Conservation (phyloP, 30 jellyfish, hydroid and myxozoan species). For the Pelagia noctiluca region DNA sequence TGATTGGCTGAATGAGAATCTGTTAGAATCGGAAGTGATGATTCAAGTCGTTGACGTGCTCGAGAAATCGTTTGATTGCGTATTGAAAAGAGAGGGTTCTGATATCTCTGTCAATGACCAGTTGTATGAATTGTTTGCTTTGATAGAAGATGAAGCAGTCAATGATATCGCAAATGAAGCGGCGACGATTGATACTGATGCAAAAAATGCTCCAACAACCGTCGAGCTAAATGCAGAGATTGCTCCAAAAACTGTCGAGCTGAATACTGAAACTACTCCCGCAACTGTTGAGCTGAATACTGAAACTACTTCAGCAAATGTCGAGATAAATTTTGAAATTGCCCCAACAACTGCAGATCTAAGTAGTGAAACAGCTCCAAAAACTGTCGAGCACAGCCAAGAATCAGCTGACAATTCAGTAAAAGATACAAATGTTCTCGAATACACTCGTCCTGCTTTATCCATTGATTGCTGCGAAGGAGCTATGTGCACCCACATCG, state of each 20-base stretch:
- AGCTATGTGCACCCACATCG: neutral
- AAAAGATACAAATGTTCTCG: no score
- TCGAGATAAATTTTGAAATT: neutral
- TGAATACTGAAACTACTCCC: neutral
- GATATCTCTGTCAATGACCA: conserved; percentile 40
- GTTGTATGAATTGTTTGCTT: conserved; percentile 62
- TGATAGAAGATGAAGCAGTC: neutral
- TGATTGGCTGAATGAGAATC: conserved; percentile 65
- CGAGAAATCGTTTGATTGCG: conserved; percentile 49
- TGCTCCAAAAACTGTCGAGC: neutral
- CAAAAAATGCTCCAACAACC: neutral
- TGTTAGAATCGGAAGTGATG: conserved; percentile 40
- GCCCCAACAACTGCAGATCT: no score
- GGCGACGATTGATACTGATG: neutral
- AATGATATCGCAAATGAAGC: no score
- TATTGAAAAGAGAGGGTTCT: neutral
- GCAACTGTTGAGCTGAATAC: neutral
- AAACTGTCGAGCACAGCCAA: no score
- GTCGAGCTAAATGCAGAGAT: neutral
- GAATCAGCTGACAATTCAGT: no score
- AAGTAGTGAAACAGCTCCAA: no score
- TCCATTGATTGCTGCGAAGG: conserved; percentile 11
- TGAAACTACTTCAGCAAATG: conserved; percentile 9
- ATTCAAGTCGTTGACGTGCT: conserved; percentile 56
- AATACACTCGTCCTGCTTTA: neutral